These are phyloP conservation scores for Cerceris rybyensis DNA, from an alignment of 2,888 invertebrate species.

Conservation along the genomic window DNA sequence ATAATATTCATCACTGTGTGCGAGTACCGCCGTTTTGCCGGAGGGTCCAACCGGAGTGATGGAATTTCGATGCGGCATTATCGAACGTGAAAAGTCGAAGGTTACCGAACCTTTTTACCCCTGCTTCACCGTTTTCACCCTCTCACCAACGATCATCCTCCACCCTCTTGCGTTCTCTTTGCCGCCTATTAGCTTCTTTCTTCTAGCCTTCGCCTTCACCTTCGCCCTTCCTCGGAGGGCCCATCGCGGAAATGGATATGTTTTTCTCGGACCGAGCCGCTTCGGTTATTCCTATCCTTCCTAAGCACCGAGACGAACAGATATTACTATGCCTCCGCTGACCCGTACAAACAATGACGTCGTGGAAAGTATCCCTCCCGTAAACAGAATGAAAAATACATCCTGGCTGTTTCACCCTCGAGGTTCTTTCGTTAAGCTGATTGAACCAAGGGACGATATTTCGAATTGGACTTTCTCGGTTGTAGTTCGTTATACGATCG, in stretches of 20 bases:
- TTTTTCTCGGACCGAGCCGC: constrained; percentile 51
- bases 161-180: neutral
- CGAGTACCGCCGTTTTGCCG: constrained; percentile 4
- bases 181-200: constrained; percentile 32
- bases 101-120: constrained; percentile 29
- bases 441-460: constrained; percentile 58
- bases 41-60: constrained; percentile 26
- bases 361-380: constrained; percentile 55
- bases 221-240: neutral
- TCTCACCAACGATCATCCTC: constrained; percentile 14
- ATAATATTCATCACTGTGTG: constrained; percentile 72
- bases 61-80: constrained; percentile 65
- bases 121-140: constrained; percentile 3
- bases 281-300: constrained; percentile 45
- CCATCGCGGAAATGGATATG: constrained; percentile 59
- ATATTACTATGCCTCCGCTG: constrained; percentile 62
- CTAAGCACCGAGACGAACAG: constrained; percentile 36
- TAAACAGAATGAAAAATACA: constrained; percentile 67
- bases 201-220: constrained; percentile 7
- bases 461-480: constrained; percentile 48
- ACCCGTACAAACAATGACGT: constrained; percentile 67
- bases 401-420: constrained; percentile 26
- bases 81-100: constrained; percentile 54
- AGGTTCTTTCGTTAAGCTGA: constrained; percentile 62
- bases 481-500: constrained; percentile 53